These are phyloP conservation scores for Synanthedon myopaeformis DNA, from an alignment of 2,888 invertebrate genomes.

Conservation along the genomic window DNA sequence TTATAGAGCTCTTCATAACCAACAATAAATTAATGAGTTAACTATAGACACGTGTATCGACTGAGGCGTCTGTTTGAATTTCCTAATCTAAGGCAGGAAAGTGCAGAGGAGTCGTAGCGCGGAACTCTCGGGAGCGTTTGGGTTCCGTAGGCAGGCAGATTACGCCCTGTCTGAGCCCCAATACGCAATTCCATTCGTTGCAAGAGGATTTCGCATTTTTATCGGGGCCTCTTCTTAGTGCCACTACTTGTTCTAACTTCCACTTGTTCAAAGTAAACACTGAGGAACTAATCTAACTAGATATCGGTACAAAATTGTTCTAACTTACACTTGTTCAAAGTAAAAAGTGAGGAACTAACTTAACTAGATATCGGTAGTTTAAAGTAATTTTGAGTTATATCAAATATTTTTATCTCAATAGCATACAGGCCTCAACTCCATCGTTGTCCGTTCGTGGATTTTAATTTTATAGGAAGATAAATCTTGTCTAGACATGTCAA, in stretches of 20 bases:
- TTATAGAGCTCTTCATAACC: too few relatives aligned
- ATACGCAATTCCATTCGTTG: slow-evolving; percentile 64
- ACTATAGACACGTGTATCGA: too few relatives aligned
- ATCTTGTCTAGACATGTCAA: too few relatives aligned
- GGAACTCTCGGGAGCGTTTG: slow-evolving; percentile 56
- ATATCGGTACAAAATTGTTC: slow-evolving; percentile 30
- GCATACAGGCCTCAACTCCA: too few relatives aligned
- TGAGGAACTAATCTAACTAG: too few relatives aligned
- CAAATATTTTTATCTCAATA: too few relatives aligned
- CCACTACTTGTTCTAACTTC: slow-evolving; percentile 37
- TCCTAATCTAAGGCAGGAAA: slow-evolving; percentile 33
- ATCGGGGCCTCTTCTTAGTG: slow-evolving; percentile 42
- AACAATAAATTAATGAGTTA: too few relatives aligned
- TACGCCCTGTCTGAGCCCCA: slow-evolving; percentile 66
- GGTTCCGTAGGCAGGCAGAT: slow-evolving; percentile 62
- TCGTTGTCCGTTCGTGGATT: too few relatives aligned
- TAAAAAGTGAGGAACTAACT: too few relatives aligned
- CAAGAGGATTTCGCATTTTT: slow-evolving; percentile 62
- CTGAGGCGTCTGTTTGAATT: background rate
- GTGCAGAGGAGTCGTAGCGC: slow-evolving; percentile 33
- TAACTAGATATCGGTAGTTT: too few relatives aligned
- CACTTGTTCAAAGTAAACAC: slow-evolving; percentile 1
- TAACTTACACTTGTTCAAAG: slow-evolving; percentile 13
- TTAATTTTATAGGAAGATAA: too few relatives aligned
- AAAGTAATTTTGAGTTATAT: too few relatives aligned